Evolutionary conservation across 2,888 invertebrate genomes (phyloP).

Genomic region (Podotricha telesiphe): DNA sequence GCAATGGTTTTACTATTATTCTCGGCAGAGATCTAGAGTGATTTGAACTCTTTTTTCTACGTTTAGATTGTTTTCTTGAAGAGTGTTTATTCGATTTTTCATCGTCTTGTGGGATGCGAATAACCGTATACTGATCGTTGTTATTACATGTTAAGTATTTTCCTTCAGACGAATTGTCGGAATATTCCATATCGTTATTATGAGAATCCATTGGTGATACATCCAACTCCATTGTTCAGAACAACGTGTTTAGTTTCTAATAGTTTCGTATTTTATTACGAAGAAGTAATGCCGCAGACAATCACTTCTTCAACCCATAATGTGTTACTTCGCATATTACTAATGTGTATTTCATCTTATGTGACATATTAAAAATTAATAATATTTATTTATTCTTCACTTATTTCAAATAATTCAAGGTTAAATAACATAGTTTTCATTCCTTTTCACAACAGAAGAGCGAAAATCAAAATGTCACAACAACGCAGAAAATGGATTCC

Average conservation of each 20-base stretch:
- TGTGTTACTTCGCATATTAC: constrained; percentile 54
- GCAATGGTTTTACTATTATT: constrained; percentile 92
- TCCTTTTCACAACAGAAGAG: constrained; percentile 57
- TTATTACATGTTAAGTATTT: constrained; percentile 70
- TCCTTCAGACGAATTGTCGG: constrained; percentile 69
- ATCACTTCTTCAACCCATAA: constrained; percentile 80
- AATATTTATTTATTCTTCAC: constrained; percentile 58
- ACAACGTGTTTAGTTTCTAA: constrained; percentile 45
- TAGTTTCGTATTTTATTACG: constrained; percentile 51
- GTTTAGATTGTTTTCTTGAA: constrained; percentile 87
- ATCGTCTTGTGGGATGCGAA: constrained; percentile 76
- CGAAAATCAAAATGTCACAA: constrained; percentile 79
- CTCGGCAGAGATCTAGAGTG: constrained; percentile 87
- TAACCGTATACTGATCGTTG: constrained; percentile 74
- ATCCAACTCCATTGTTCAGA: constrained; percentile 72
- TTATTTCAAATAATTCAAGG: constrained; percentile 48
- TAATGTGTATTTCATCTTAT: constrained; percentile 46
- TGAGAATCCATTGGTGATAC: constrained; percentile 63
- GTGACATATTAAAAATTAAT: constrained; percentile 47
- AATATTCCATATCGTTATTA: constrained; percentile 69
- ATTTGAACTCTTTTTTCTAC: constrained; percentile 91
- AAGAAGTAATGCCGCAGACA: constrained; percentile 71
- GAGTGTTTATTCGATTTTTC: constrained; percentile 90
- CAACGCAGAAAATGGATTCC: constrained; percentile 83
- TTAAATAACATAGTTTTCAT: constrained; percentile 54